Evolutionary conservation across 1,140 invertebrate genomes (phyloP).

Genomic region (Anoplolepis gracilipes): DNA sequence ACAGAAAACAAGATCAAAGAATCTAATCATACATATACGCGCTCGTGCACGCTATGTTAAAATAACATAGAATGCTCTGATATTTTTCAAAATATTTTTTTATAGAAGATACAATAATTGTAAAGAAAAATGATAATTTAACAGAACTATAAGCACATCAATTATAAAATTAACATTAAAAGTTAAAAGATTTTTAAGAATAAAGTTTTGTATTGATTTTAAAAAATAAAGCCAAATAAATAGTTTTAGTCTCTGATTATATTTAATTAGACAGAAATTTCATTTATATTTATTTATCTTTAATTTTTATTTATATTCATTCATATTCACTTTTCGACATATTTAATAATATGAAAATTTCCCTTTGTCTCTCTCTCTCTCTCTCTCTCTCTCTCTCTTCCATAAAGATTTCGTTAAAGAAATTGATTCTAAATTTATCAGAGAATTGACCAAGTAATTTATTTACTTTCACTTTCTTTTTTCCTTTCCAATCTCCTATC

Average conservation of each 20-base stretch:
- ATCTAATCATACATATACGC: neutral
- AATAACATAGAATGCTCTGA: neutral
- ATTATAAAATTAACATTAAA: neutral
- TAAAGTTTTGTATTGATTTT: neutral
- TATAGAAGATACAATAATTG: no score
- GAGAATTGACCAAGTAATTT: neutral
- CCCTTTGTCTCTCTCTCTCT: no score
- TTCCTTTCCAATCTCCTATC: neutral
- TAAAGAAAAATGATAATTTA: neutral
- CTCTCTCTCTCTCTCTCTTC: no score
- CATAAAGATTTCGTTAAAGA: neutral
- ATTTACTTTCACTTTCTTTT: neutral
- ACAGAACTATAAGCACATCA: neutral
- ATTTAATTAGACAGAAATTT: slow-evolving; percentile 4
- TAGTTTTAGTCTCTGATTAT: neutral
- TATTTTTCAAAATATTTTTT: no score
- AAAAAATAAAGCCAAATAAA: no score
- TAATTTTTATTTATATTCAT: no score
- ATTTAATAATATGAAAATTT: slow-evolving; percentile 1
- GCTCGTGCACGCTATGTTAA: neutral
- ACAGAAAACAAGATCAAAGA: neutral
- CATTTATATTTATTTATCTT: no score
- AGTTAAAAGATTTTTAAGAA: neutral
- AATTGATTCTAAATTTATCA: neutral
- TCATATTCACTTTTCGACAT: neutral